Evolutionary conservation across 2,888 invertebrate genomes (phyloP).

Genomic region (Eudasyphora cyanicolor): DNA sequence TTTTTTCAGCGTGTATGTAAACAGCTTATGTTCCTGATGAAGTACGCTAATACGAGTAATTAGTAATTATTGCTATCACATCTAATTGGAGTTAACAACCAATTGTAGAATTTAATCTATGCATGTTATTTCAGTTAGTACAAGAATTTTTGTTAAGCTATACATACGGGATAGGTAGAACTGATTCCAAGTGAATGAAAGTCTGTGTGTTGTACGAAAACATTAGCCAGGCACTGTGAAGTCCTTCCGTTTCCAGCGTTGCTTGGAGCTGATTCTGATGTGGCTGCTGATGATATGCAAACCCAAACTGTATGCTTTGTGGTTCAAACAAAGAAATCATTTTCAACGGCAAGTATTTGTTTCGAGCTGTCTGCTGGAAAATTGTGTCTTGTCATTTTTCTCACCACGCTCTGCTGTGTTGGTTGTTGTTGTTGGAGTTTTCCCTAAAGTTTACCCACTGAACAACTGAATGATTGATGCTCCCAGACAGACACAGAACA

Average conservation of each 20-base stretch:
- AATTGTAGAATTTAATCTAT: too few relatives aligned
- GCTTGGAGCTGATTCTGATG: neutral
- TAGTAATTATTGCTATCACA: too few relatives aligned
- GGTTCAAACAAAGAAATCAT: conserved; percentile 35
- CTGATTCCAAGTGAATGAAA: too few relatives aligned
- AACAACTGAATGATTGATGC: conserved; percentile 48
- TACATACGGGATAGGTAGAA: too few relatives aligned
- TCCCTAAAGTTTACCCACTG: conserved; percentile 43
- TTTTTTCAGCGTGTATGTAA: too few relatives aligned
- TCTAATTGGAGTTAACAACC: too few relatives aligned
- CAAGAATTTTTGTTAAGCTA: too few relatives aligned
- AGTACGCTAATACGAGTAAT: too few relatives aligned
- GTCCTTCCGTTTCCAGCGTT: neutral
- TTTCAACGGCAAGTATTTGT: conserved; percentile 25
- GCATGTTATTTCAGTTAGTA: too few relatives aligned
- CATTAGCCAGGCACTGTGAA: too few relatives aligned
- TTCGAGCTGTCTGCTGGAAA: conserved; percentile 44
- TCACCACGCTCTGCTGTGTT: conserved; percentile 3
- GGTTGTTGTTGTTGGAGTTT: conserved; percentile 37
- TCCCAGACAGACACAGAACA: conserved; percentile 19
- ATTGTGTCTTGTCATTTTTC: conserved; percentile 42
- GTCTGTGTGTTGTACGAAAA: too few relatives aligned
- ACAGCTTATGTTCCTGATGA: too few relatives aligned
- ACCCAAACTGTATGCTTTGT: conserved; percentile 2
- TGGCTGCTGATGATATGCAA: conserved; percentile 26